Percentiles rank a stretch among this genome's conserved stretches.
Evolutionary conservation across 2,888 invertebrate species (phyloP).

Genomic region (Pimpla rufipes): DNA sequence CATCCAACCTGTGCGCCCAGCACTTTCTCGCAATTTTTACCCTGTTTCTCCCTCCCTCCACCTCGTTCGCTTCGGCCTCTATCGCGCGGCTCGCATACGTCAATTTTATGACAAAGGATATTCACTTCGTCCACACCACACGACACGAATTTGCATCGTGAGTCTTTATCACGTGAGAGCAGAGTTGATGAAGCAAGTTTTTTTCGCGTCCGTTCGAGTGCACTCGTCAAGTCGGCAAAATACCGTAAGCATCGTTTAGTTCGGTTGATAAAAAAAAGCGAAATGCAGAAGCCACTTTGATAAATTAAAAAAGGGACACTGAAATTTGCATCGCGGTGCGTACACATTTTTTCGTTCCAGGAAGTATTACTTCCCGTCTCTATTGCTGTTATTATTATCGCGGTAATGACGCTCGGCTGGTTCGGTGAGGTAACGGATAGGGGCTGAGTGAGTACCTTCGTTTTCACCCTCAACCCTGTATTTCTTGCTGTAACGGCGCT

Average conservation of each 20-base stretch:
- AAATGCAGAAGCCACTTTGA: too few species aligned
- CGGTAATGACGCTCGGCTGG: conserved; percentile 27
- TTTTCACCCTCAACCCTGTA: conserved; percentile 30
- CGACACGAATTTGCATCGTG: too few species aligned
- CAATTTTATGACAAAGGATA: too few species aligned
- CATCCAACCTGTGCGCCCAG: background rate
- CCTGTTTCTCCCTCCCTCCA: background rate
- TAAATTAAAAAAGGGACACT: background rate
- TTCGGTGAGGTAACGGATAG: conserved; percentile 17
- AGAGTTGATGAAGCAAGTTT: too few species aligned
- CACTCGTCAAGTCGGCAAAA: too few species aligned
- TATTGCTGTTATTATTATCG: conserved; percentile 30
- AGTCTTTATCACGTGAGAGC: too few species aligned
- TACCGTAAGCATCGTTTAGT: too few species aligned
- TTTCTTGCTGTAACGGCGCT: conserved; percentile 13
- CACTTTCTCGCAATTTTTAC: conserved; percentile 8
- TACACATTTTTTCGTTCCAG: background rate
- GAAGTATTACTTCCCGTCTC: background rate
- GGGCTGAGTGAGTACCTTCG: conserved; percentile 43
- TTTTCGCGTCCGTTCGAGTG: too few species aligned
- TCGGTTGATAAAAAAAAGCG: too few species aligned
- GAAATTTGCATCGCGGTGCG: too few species aligned
- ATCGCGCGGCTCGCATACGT: background rate
- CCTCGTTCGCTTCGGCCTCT: background rate
- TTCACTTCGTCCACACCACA: too few species aligned